phyloP scores from a whole-genome alignment of 2,888 invertebrate species.

The Orthosia gothica region DNA sequence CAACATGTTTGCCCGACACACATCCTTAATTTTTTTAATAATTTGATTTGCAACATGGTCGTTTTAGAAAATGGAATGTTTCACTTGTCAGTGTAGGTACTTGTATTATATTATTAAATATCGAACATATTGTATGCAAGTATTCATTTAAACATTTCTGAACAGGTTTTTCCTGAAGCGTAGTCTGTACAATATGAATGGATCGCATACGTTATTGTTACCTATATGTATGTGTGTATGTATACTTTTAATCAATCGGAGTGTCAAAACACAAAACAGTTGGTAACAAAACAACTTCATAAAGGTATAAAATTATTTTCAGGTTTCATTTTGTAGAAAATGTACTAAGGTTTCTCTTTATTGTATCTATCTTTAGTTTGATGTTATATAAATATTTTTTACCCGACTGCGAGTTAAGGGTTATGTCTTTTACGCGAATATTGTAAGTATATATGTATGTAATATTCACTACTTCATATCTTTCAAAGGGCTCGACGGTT shows the following conservation, averaged over 20 bases:
- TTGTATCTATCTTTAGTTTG: conserved; percentile 24
- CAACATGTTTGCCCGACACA: not conserved
- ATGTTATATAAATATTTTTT: conserved; percentile 1
- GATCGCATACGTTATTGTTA: conserved; percentile 9
- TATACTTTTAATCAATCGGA: conserved; percentile 47
- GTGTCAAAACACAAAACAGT: conserved; percentile 28
- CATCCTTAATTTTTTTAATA: too few species aligned
- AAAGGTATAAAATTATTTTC: conserved; percentile 13
- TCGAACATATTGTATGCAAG: not conserved
- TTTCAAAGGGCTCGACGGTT: too few species aligned
- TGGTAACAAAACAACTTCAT: conserved; percentile 17
- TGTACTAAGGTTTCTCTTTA: conserved; percentile 31
- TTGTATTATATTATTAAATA: not conserved
- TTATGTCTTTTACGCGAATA: too few species aligned
- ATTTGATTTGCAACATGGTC: not conserved
- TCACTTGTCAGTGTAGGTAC: too few species aligned
- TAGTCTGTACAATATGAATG: conserved; percentile 16
- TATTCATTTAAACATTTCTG: conserved; percentile 7
- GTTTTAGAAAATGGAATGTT: not conserved
- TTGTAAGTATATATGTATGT: too few species aligned
- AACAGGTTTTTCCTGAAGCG: conserved; percentile 18
- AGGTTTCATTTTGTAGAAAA: conserved; percentile 32
- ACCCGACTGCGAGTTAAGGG: too few species aligned
- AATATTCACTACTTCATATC: too few species aligned
- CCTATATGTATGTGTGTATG: conserved; percentile 22